Evolutionary conservation across 2,797 vertebrate genomes (phyloP).

Genomic region (Sarcoramphus papa): DNA sequence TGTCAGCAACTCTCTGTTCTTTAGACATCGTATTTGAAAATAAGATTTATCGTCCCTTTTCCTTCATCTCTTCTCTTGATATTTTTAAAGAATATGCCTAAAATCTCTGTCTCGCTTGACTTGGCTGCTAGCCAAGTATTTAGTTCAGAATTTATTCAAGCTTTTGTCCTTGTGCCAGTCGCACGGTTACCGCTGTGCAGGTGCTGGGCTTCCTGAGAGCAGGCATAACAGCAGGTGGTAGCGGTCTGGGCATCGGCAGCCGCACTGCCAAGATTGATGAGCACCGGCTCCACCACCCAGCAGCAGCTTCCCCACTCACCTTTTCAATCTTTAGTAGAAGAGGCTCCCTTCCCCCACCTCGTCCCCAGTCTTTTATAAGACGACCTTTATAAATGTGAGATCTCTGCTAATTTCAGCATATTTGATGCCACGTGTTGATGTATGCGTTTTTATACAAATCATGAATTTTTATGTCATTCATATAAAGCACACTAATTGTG

Average conservation of each 20-base stretch:
- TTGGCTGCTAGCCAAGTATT: background rate
- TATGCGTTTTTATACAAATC: background rate
- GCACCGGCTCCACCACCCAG: background rate
- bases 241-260: background rate
- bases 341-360: background rate
- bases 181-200: background rate
- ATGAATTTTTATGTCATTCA: background rate
- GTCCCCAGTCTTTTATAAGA: too few species aligned
- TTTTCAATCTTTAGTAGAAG: background rate
- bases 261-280: background rate
- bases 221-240: background rate
- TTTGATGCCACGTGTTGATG: background rate
- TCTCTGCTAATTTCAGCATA: accelerated
- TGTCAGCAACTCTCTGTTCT: background rate
- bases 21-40: background rate
- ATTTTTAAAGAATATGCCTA: background rate
- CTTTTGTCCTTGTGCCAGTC: background rate
- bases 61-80: background rate
- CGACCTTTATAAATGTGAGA: background rate
- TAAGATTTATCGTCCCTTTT: background rate
- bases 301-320: background rate
- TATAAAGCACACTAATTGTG: background rate
- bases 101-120: background rate
- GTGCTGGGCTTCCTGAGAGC: background rate
- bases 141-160: background rate